Evolutionary conservation across 2,113 vertebrate genomes (phyloP).

Genomic region (Apteryx owenii): DNA sequence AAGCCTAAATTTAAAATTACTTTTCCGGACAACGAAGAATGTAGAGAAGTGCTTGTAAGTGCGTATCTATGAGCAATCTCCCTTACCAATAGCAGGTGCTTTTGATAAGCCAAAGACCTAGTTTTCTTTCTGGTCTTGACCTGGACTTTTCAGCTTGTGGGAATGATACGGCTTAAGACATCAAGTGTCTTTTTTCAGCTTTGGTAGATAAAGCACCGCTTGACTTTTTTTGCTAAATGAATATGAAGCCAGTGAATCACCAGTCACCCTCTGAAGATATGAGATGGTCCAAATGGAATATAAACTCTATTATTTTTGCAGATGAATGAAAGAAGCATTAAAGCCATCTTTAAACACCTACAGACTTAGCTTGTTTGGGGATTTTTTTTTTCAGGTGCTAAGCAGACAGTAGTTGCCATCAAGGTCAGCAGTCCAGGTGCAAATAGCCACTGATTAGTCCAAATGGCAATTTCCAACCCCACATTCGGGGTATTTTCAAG

Average conservation of each 20-base stretch:
- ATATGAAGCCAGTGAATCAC: background rate
- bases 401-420: background rate
- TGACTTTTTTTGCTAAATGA: background rate
- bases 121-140: background rate
- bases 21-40: background rate
- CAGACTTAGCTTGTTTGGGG: background rate
- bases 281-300: background rate
- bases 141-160: background rate
- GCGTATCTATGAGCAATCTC: background rate
- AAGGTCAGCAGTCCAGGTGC: background rate
- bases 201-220: background rate
- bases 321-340: background rate
- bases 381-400: background rate
- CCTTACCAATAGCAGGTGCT: background rate
- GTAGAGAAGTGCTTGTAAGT: background rate
- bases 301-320: background rate
- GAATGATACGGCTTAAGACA: fast-evolving
- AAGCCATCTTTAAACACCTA: background rate
- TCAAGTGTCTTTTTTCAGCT: background rate
- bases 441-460: background rate
- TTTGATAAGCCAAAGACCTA: background rate
- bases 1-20: background rate
- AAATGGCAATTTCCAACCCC: background rate
- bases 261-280: background rate
- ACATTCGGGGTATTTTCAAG: background rate